Base-by-base conservation (phyloP, 2,888 invertebrate genomes). In the Apodemia mormo region DNA sequence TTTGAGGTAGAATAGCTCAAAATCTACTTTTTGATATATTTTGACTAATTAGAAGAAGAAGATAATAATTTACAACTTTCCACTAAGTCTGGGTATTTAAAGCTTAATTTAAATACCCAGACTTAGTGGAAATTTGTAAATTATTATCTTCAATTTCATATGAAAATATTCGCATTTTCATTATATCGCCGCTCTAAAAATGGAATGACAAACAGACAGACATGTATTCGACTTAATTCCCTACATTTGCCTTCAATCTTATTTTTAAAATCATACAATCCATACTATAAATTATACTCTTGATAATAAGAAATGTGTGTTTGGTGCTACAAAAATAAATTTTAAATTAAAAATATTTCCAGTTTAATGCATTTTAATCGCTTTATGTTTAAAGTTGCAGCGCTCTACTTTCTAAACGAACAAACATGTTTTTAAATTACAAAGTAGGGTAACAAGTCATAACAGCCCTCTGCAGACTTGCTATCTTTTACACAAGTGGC, bases 371-470 rank as follows among this genome's bases (percentile, higher is more conserved):
- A 58, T 30, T 58, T 58, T 58, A n/a, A 54, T 0, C 5, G 43
- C 10, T 45, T 10, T 52, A 2, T 45, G 12, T 22, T 58, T 58
- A 58, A 29, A 9, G 10, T 30, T 29, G 58, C 58, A 58, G 58
- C 30, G 29, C 58, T 58, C 58, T 58, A 58, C 58, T 58, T 58
- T 58, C 9, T 58, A 58, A 10, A 58, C 12, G 58, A 58, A 10
- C 10, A 58, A 56, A 30, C 29, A 58, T 30, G 58, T 29, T 29
- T 12, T 9, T 58, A n/a, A 58, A 30, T 58, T 30, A 58, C 7
- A 30, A 58, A 29, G 58, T 58, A 58, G 58, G 9, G 58, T 29
- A 58, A 30, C 10, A 58, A 58, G 58, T 45, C 45, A 45, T 45
- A 45, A 45, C 45, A 45, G 45, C 45, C 45, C 45, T 45, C 45